Evolutionary conservation across 2,797 vertebrate species (phyloP), one percentile per base, ranked within the genome.

Genomic region (Heteromormyrus szaboi): DNA sequence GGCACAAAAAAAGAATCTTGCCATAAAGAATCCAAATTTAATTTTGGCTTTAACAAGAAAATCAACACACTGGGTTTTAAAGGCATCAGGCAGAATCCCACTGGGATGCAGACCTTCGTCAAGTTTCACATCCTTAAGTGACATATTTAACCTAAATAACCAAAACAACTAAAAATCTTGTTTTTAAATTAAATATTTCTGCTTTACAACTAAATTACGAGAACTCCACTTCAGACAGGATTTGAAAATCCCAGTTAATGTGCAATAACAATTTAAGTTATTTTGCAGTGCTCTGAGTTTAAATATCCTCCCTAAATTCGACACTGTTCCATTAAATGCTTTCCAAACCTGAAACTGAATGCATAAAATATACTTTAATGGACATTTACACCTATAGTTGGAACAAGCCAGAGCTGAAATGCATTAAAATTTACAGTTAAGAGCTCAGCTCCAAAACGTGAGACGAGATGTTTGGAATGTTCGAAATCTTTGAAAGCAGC

Each of bases 391-490:
- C 41, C 53, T 81, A 54, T 19, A 53, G 46, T 54, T 65, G n/a
- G 46, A 76, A 88, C 17, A 83, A 37, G 89, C n/a, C 89, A 89
- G 91, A 89, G 92, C 92, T 90, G 92, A 92, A 94, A 93, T 88
- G 89, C 91, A 85, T 41, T 54, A 89, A 89, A 76, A 41, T 88
- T 87, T 89, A 59, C 88, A 89, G 62, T 88, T 86, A 62, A 90
- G 68, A 25, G 50, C 86, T 81, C 51, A 83, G 89, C 81, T 90
- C 83, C 90, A 92, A 94, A 90, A 93, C 93, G 93, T 93, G 92
- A 93, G 92, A 94, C 93, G 93, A 81, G 79, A 54, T 68, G 41
- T 62, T 86, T 89, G 50, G 87, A 90, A 91, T 89, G 85, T 93
- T 92, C 25, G 92, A 93, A 84, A 89, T 91, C 79, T 88, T 89